A percentile compares a stretch with the other conserved stretches of the same genome.
phyloP scores from a whole-genome alignment of 2,797 vertebrate species.

The Bucorvus abyssinicus region DNA sequence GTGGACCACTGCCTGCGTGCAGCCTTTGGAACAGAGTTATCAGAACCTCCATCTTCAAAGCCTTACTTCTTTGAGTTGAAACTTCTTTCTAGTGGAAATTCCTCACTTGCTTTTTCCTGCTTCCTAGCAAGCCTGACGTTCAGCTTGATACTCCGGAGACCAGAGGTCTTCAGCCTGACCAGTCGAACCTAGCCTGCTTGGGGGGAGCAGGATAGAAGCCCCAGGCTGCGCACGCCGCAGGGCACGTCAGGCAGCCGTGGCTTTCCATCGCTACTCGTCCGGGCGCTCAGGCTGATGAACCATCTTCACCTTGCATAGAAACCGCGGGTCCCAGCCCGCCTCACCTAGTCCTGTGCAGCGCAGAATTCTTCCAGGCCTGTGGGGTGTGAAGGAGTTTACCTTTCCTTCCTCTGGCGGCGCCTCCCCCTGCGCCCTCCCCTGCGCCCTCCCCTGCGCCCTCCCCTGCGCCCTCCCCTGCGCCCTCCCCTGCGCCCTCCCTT shows the following conservation, averaged over 20 bases:
- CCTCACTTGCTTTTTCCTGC: neutral
- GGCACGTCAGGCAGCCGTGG: fast-evolving
- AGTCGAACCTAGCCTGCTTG: neutral
- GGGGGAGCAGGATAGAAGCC: fast-evolving
- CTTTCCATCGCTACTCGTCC: neutral
- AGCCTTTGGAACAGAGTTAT: neutral
- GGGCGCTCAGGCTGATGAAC: neutral
- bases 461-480: too few species aligned
- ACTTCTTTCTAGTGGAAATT: neutral
- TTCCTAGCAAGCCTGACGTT: neutral
- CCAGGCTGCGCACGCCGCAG: fast-evolving
- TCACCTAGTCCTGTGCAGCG: fast-evolving
- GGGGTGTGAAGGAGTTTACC: neutral
- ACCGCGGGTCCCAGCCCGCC: neutral
- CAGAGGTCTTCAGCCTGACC: neutral
- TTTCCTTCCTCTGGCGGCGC: neutral
- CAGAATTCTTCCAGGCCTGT: neutral
- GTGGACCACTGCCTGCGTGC: fast-evolving
- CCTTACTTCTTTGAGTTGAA: neutral
- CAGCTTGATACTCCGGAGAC: neutral
- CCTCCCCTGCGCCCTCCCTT: too few species aligned
- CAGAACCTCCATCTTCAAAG: neutral
- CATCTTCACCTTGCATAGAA: neutral
- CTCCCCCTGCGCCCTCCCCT: too few species aligned
- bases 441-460: too few species aligned